phyloP scores from a whole-genome alignment of 2,888 invertebrate genomes.

The Sphaerophoria taeniata region DNA sequence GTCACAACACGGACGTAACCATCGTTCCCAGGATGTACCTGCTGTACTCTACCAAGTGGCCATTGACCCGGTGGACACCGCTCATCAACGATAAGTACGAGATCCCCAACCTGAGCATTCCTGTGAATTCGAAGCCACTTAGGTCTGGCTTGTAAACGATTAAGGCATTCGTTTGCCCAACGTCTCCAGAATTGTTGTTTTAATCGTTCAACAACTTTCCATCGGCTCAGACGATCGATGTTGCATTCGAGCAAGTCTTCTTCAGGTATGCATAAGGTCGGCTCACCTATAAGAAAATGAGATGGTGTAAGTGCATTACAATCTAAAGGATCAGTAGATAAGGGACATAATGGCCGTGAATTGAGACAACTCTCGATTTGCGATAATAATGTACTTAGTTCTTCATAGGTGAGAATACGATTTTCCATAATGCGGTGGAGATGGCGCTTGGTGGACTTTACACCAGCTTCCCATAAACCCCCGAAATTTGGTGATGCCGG shows the following conservation, averaged over 20 bases:
- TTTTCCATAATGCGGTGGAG: neutral
- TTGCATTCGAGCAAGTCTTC: neutral
- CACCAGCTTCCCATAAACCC: too few species aligned
- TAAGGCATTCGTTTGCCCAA: conserved; percentile 14
- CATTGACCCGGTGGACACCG: conserved; percentile 1
- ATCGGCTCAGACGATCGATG: neutral
- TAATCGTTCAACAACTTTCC: neutral
- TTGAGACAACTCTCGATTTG: neutral
- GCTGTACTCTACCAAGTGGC: conserved; percentile 11
- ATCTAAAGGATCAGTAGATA: neutral
- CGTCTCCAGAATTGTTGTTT: conserved; percentile 25
- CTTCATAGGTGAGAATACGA: neutral
- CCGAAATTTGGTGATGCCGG: too few species aligned
- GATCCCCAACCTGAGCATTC: conserved; percentile 2
- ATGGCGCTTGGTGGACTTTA: too few species aligned
- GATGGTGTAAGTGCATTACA: neutral
- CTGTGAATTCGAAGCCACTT: neutral
- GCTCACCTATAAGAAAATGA: too few species aligned
- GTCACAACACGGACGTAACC: too few species aligned
- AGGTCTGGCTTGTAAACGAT: conserved; percentile 8
- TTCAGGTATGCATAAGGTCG: neutral
- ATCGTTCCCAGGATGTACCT: conserved; percentile 26
- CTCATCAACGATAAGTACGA: conserved; percentile 12
- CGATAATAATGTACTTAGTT: too few species aligned
- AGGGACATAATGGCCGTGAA: neutral